phyloP scores from a whole-genome alignment of 2,888 invertebrate species.

The Amphimallon solstitiale region DNA sequence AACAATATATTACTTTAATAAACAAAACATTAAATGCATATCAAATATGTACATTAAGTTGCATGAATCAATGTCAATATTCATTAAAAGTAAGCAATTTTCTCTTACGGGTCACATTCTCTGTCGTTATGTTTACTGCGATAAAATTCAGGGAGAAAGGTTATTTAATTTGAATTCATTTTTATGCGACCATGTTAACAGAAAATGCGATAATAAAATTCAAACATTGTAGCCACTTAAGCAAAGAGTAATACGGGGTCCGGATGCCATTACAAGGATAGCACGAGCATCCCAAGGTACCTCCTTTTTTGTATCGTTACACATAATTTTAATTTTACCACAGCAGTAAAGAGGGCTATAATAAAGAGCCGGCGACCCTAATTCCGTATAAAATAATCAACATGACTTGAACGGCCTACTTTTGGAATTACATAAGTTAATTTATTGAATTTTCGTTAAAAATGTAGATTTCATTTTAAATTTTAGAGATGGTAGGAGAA shows the following conservation, averaged over 20 bases:
- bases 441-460: neutral
- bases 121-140: neutral
- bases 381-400: conserved; percentile 13
- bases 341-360: conserved; percentile 19
- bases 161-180: conserved; percentile 23
- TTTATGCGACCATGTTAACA: conserved; percentile 11
- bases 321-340: conserved; percentile 31
- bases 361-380: conserved; percentile 7
- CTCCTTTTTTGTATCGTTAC: conserved; percentile 13
- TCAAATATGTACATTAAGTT: too few species aligned
- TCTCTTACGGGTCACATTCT: too few species aligned
- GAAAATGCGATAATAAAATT: conserved; percentile 16
- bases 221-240: conserved; percentile 10
- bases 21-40: too few species aligned
- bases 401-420: neutral
- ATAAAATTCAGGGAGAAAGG: neutral
- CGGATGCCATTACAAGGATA: conserved; percentile 8
- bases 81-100: too few species aligned
- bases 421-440: neutral
- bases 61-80: too few species aligned
- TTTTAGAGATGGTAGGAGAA: too few species aligned
- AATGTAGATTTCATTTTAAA: neutral
- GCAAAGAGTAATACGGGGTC: conserved; percentile 8
- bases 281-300: neutral
- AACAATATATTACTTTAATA: too few species aligned